phyloP scores from a whole-genome alignment of 2,797 vertebrate species.

The Capromys pilorides region DNA sequence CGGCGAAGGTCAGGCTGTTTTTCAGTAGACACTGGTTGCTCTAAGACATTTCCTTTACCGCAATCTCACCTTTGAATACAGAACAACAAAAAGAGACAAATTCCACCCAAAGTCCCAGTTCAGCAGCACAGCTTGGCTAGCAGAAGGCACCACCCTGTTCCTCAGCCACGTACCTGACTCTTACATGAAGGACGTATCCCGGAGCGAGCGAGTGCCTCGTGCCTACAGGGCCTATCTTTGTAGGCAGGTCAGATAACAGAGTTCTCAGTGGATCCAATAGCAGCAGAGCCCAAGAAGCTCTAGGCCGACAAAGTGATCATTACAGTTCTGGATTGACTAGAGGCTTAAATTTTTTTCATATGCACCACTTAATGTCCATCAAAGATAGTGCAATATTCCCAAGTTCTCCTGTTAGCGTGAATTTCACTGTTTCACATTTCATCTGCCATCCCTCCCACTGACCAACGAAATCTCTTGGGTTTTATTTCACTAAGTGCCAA shows the following conservation, averaged over 20 bases:
- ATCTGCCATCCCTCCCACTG: neutral
- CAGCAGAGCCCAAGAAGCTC: neutral
- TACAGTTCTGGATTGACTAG: neutral
- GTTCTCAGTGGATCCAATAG: neutral
- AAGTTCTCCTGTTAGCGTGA: neutral
- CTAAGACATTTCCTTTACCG: neutral
- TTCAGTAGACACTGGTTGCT: neutral
- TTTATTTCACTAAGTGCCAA: neutral
- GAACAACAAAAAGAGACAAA: neutral
- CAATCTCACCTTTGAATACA: neutral
- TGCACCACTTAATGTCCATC: neutral
- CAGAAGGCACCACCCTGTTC: neutral
- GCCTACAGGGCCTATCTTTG: neutral
- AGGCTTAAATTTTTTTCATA: neutral
- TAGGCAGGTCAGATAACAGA: neutral
- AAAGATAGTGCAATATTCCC: neutral
- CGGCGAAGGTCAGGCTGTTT: neutral
- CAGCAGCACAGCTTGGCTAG: neutral
- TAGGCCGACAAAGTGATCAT: neutral
- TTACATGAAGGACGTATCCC: neutral
- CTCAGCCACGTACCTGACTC: rapidly evolving
- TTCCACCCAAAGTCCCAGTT: neutral
- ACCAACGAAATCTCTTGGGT: neutral
- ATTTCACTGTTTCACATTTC: neutral
- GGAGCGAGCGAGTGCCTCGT: neutral